Evolutionary conservation across 2,888 invertebrate species (phyloP), one percentile per base, ranked within the genome.

Genomic region (Clitarchus hookeri): DNA sequence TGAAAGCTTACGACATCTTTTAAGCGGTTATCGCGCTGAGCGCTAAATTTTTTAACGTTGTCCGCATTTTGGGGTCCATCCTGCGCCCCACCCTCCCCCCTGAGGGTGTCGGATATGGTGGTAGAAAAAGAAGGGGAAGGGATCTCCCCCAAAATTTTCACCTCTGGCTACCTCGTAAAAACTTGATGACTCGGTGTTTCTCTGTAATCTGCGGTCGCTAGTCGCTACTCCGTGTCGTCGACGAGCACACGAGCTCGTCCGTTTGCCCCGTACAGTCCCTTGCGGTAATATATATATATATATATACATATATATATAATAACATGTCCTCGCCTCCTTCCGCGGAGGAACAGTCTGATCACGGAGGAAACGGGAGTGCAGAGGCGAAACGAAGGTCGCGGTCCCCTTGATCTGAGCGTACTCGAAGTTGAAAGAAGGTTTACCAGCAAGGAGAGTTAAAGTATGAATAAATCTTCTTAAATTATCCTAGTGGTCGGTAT

Each of bases 21-120:
- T 65, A 65, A 65, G 65, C 65, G 65, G 65, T 65, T 65, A 65
- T 65, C 65, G 19, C 65, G 65, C 65, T 65, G 65, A 65, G 65
- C 65, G 65, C n/a, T 65, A 65, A 19, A 65, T 65, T 65, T 65
- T 65, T 65, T 65, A 65, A 65, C 65, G n/a, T 23, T 65, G 65
- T 65, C 65, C 65, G 65, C 65, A 65, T 65, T 65, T 65, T 65
- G 23, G 65, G 65, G 19, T 23, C 65, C 65, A 65, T 19, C 65
- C 65, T 65, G 48, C 6, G 12, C 48, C 48, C 48, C 16, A 8
- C 1, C 48, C 65, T 23, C 11, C 65, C 53, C 2, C 53, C 13
- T 53, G 53, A 19, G 19, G 65, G 65, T 6, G 65, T 65, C 1
- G 8, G 65, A n/a, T 8, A 65, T 2, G 65, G 65, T 19, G 16